phyloP scores from a whole-genome alignment of 2,113 vertebrate genomes.

The Oreotragus oreotragus region DNA sequence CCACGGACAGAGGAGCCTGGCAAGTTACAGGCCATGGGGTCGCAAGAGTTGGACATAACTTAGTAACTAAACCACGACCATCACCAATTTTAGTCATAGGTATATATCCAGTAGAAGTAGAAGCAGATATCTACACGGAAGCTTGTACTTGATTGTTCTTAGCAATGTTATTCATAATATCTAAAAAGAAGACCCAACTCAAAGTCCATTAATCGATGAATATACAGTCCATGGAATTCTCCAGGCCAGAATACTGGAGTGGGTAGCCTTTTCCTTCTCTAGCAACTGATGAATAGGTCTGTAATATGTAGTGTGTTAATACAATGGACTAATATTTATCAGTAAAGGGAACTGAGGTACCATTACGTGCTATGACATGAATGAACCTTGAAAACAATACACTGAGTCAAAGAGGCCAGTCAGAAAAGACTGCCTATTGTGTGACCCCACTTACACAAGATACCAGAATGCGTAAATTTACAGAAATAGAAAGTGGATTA shows the following conservation, averaged over 20 bases:
- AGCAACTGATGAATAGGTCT: neutral
- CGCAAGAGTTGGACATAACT: neutral
- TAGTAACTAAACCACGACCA: neutral
- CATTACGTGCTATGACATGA: neutral
- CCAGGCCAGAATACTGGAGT: neutral
- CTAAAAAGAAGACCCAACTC: neutral
- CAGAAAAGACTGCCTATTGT: neutral
- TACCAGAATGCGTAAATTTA: neutral
- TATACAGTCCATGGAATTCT: neutral
- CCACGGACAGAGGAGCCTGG: neutral
- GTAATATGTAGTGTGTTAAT: neutral
- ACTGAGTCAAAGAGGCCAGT: neutral
- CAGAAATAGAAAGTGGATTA: neutral
- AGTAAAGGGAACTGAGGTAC: neutral
- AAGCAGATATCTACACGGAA: neutral
- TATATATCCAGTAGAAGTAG: neutral
- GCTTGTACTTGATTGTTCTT: neutral
- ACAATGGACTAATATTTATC: neutral
- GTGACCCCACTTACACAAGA: neutral
- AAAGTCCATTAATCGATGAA: neutral
- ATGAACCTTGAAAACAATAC: neutral
- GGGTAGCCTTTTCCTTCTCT: neutral
- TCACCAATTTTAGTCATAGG: neutral
- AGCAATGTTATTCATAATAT: neutral
- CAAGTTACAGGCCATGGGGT: neutral